These are phyloP conservation scores for Colletes gigas DNA, from an alignment of 1,140 invertebrate genomes.

Conservation along the genomic window DNA sequence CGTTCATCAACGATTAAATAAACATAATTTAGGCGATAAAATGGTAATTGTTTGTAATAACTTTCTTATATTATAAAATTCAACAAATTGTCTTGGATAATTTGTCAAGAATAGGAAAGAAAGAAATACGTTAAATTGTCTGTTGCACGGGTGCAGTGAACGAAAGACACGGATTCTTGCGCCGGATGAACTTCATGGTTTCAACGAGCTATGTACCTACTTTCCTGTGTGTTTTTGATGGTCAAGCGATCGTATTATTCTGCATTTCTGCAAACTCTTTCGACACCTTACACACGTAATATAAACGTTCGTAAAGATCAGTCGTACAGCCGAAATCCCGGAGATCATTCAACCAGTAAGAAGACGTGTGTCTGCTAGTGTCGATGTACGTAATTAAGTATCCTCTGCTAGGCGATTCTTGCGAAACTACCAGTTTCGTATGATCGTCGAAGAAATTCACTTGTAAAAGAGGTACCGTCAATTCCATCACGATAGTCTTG, in stretches of 20 bases:
- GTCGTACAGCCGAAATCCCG: slow-evolving; percentile 83
- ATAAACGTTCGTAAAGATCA: slow-evolving; percentile 82
- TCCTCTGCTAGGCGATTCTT: slow-evolving; percentile 81
- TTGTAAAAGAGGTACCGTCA: slow-evolving; percentile 82
- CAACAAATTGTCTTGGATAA: slow-evolving; percentile 1
- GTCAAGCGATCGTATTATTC: slow-evolving; percentile 63
- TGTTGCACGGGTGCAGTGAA: slow-evolving; percentile 23
- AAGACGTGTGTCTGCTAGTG: slow-evolving; percentile 82
- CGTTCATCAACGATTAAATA: too few relatives aligned
- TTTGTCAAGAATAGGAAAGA: not conserved
- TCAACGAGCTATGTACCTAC: not conserved
- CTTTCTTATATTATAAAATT: not conserved
- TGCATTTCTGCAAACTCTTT: slow-evolving; percentile 81
- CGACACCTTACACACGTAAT: slow-evolving; percentile 82
- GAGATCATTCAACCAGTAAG: slow-evolving; percentile 83
- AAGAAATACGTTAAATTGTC: not conserved
- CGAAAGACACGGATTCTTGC: not conserved
- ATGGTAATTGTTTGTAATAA: not conserved
- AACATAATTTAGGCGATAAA: not conserved
- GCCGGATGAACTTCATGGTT: not conserved
- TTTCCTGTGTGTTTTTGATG: not conserved
- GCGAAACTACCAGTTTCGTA: slow-evolving; percentile 87
- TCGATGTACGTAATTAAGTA: slow-evolving; percentile 86
- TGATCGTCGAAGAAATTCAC: slow-evolving; percentile 91
- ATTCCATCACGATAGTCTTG: slow-evolving; percentile 88